Percentiles rank a stretch among this genome's conserved stretches.
Evolutionary conservation across 2,888 invertebrate species (phyloP).

Genomic region (Apodemia mormo): DNA sequence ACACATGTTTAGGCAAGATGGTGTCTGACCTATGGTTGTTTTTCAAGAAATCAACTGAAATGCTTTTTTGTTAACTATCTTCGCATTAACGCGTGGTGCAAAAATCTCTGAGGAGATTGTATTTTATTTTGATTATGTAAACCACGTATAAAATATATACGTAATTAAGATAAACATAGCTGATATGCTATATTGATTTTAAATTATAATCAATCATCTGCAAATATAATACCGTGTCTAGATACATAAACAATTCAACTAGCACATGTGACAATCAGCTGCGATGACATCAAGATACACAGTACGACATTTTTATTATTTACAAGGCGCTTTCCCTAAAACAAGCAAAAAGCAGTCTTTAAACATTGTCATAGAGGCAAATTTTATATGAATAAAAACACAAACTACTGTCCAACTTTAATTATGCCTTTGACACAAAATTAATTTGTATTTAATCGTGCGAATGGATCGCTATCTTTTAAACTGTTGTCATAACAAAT

Average conservation of each 20-base stretch:
- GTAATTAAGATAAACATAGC: no score
- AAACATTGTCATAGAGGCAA: neutral
- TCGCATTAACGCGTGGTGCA: no score
- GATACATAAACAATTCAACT: neutral
- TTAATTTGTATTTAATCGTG: conserved; percentile 52
- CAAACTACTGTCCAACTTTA: conserved; percentile 4
- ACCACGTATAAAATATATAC: no score
- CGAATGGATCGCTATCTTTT: conserved; percentile 35
- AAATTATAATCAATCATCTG: no score
- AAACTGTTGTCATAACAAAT: conserved; percentile 19
- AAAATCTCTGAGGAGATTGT: no score
- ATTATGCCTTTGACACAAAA: conserved; percentile 31
- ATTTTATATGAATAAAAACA: neutral
- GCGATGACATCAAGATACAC: neutral
- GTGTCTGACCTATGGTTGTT: no score
- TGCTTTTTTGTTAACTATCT: no score
- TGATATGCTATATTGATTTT: no score
- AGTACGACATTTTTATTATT: conserved; percentile 5
- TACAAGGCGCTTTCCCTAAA: neutral
- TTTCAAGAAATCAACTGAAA: no score
- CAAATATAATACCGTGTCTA: no score
- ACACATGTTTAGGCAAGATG: no score
- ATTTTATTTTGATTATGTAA: no score
- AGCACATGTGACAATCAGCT: neutral
- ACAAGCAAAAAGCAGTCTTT: neutral